phyloP scores from a whole-genome alignment of 2,797 vertebrate species.

The Orientallactaga sibirica region DNA sequence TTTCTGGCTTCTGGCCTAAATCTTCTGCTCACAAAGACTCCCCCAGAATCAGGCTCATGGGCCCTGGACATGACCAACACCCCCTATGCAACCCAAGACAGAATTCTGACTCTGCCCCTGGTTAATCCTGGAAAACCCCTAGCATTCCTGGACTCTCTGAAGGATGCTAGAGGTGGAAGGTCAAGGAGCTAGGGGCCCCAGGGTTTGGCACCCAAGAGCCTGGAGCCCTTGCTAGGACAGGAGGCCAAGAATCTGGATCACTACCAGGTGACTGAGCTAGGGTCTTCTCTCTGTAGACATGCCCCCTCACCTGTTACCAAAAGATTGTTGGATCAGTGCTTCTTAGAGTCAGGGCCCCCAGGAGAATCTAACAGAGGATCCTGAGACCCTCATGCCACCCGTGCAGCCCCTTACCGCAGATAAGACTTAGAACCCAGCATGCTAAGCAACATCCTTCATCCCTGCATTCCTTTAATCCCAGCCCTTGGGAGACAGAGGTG shows the following conservation, averaged over 20 bases:
- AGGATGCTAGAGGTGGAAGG: not conserved
- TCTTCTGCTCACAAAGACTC: not conserved
- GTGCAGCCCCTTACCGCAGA: too few species aligned
- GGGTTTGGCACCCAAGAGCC: not conserved
- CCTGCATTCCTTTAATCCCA: not conserved
- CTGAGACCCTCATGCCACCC: rapidly evolving
- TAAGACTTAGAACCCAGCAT: not conserved
- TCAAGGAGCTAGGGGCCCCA: not conserved
- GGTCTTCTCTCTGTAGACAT: not conserved
- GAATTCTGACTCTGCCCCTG: not conserved
- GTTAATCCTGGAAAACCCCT: not conserved
- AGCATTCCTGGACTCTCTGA: not conserved
- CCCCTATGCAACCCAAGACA: too few species aligned
- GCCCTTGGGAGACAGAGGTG: too few species aligned
- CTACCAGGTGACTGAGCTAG: not conserved
- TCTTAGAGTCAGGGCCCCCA: not conserved
- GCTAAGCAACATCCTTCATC: not conserved
- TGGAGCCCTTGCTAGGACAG: not conserved
- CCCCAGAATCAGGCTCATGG: not conserved
- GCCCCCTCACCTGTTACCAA: not conserved
- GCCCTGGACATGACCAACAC: not conserved
- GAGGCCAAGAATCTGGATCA: not conserved
- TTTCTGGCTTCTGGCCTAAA: not conserved
- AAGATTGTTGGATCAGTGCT: not conserved
- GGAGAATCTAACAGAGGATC: too few species aligned